A percentile compares a stretch with the other conserved stretches of the same genome.
Conservation (phyloP, 2,797 vertebrate genomes). For the Hafferia zeledoni region DNA sequence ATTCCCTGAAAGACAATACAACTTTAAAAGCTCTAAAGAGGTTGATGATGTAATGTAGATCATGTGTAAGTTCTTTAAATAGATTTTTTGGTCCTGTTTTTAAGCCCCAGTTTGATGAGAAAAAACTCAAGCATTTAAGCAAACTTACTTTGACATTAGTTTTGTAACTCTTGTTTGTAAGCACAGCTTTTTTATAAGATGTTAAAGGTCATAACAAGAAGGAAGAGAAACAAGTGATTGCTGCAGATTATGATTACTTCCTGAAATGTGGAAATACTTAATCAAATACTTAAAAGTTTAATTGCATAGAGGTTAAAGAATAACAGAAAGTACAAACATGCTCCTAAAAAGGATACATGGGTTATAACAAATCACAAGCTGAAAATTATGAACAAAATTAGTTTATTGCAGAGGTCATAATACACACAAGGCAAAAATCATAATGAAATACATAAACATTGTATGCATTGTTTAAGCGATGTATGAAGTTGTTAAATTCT, state of each 20-base stretch:
- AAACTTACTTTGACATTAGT: not conserved
- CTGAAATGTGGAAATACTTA: not conserved
- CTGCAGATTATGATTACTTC: not conserved
- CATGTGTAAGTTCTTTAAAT: not conserved
- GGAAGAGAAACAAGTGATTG: not conserved
- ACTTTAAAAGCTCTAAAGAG: not conserved
- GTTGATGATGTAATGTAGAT: not conserved
- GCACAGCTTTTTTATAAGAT: fast-evolving
- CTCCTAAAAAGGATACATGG: not conserved
- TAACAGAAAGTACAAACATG: not conserved
- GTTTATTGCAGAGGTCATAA: not conserved
- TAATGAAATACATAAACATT: not conserved
- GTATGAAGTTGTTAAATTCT: not conserved
- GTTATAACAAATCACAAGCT: not conserved
- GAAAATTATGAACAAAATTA: not conserved
- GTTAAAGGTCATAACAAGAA: not conserved
- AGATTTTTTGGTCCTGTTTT: not conserved
- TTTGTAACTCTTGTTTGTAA: not conserved
- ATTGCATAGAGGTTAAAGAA: not conserved
- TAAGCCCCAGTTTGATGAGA: not conserved
- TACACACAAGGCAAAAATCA: not conserved
- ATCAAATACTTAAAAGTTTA: not conserved
- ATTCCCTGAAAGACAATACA: not conserved
- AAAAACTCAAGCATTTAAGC: not conserved
- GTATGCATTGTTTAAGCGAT: not conserved